Percentiles rank a stretch among this genome's conserved stretches.
Conservation (phyloP, 2,888 invertebrate genomes). For the Tanytarsus gracilentus region DNA sequence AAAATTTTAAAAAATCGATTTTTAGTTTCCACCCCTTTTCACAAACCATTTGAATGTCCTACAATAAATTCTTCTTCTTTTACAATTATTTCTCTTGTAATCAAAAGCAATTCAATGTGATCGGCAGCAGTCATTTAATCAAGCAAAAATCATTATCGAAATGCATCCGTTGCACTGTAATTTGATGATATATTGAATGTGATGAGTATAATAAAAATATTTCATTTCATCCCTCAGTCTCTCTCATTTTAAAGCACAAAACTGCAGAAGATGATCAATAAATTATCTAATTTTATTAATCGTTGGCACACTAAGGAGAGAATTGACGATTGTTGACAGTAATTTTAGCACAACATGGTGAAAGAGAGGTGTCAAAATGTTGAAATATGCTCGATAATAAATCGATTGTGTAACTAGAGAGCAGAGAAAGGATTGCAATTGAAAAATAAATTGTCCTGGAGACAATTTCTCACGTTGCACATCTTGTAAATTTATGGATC, state of each 20-base stretch:
- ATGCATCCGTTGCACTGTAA: no score
- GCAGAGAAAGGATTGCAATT: conserved; percentile 1
- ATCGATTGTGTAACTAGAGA: not conserved
- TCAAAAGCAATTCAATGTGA: no score
- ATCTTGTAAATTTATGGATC: not conserved
- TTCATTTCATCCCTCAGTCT: conserved; percentile 18
- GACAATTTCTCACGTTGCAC: conserved; percentile 1
- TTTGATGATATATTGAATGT: not conserved
- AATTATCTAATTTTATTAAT: conserved; percentile 24
- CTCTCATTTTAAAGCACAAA: no score
- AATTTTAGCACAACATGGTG: not conserved
- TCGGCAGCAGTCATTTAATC: no score
- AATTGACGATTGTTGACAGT: conserved; percentile 15
- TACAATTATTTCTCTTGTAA: no score
- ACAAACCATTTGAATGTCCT: no score
- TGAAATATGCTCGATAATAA: conserved; percentile 11
- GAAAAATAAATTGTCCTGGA: conserved; percentile 2
- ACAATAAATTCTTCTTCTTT: no score
- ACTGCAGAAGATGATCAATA: not conserved
- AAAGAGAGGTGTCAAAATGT: no score
- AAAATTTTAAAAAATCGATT: no score
- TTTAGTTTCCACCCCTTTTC: no score
- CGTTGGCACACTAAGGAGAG: not conserved
- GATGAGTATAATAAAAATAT: no score
- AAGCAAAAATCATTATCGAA: no score